Base-by-base conservation (phyloP, 2,888 invertebrate genomes). In the Lycia hirtaria region DNA sequence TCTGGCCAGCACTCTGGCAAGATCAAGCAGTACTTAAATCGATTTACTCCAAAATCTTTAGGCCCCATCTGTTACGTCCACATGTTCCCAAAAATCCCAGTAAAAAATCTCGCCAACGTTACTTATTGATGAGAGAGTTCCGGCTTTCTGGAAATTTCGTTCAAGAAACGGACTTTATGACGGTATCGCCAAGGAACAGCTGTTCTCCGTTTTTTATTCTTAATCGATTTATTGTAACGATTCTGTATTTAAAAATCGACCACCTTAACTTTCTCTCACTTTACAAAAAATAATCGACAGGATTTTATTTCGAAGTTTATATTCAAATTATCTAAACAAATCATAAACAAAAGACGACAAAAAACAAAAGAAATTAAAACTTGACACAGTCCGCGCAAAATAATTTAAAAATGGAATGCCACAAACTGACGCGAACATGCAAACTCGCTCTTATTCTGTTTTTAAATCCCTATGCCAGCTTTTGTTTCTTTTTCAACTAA, bases 401-500 rank as follows among this genome's bases (percentile, higher is more conserved):
- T 78, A 79, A 79, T 80, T 80, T 69, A 76, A 82, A 85, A 84
- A 83, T 78, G 80, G 77, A 83, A 83, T 80, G 75, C 78, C 77
- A 69, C 76, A 80, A 81, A 82, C 76, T 83, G 85, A 84, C 83
- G 80, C 78, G 74, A 80, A 84, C 88, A 87, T 81, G 85, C 86
- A 83, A 86, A 87, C 83, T 81, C 83, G 78, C 81, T 86, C 82
- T 73, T 82, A 69, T 85, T 85, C 80, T 73, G 74, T 82, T 84
- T 83, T 84, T 76, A 85, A 86, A 85, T 83, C 83, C 82, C 85
- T 78, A 75, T 74, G 71, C 71, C 55, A 37, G 24, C 56, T 79
- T 79, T 85, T 81, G 79, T 80, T 80, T 83, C 84, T 82, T 83
- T 85, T 85, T 79, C 72, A 77, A 81, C 80, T 75, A 91, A 91